Percentiles rank a stretch among this genome's conserved stretches.
These are phyloP conservation scores for Chydorus sphaericus DNA, from an alignment of 2,888 invertebrate species.

Conservation along the genomic window DNA sequence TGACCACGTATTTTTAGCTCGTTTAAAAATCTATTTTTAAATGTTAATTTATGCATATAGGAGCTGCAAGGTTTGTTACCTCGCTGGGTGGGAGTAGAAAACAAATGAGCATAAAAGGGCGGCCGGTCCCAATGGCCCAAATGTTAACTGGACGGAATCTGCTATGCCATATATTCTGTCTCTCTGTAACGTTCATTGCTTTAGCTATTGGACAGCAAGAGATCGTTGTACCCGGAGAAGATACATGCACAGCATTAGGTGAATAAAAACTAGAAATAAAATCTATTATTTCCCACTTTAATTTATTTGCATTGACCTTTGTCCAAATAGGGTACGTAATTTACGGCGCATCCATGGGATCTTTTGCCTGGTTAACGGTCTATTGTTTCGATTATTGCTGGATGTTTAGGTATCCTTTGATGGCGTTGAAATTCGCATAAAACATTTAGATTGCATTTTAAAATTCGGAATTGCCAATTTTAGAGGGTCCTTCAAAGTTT, in stretches of 20 bases:
- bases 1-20: background rate
- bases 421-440: background rate
- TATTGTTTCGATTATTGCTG: constrained; percentile 94
- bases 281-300: background rate
- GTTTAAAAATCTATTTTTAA: background rate
- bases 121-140: constrained; percentile 2
- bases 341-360: constrained; percentile 76
- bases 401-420: constrained; percentile 73
- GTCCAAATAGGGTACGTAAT: constrained; percentile 49
- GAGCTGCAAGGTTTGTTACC: background rate
- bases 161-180: constrained; percentile 9
- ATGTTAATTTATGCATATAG: background rate
- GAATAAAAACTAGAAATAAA: background rate
- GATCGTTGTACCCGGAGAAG: background rate
- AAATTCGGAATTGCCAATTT: background rate
- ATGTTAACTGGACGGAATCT: constrained; percentile 10
- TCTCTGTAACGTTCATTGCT: background rate
- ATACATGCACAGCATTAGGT: background rate
- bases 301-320: background rate
- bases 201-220: constrained; percentile 2
- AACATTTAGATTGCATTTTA: background rate
- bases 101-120: background rate
- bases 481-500: constrained; percentile 7
- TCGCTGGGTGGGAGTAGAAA: background rate
- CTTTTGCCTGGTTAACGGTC: constrained; percentile 85